Conservation (phyloP, 2,797 vertebrate species). For the Xenops minutus region DNA sequence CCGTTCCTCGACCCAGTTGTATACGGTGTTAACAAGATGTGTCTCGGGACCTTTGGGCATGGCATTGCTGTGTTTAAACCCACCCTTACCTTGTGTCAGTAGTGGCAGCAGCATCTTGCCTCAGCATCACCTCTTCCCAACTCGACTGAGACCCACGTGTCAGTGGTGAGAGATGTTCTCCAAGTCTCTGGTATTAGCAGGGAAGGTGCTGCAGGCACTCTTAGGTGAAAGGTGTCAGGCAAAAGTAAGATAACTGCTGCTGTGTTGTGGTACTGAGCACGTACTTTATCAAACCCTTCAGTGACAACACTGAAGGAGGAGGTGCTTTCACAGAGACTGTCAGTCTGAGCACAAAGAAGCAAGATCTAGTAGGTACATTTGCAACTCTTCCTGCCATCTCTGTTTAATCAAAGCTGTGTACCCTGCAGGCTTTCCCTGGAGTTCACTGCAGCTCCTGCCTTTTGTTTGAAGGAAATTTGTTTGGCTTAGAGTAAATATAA, state of each 20-base stretch:
- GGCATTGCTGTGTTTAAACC: background rate
- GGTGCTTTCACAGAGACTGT: background rate
- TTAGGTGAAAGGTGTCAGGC: background rate
- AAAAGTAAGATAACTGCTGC: background rate
- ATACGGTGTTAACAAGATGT: background rate
- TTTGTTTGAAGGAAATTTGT: conserved; percentile 2
- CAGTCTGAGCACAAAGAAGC: background rate
- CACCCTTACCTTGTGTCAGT: background rate
- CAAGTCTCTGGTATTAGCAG: background rate
- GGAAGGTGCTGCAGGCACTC: background rate
- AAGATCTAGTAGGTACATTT: background rate
- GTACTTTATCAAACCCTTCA: background rate
- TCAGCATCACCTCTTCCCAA: background rate
- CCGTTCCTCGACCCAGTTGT: background rate
- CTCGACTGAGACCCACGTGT: background rate
- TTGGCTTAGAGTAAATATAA: background rate
- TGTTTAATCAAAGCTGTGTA: background rate
- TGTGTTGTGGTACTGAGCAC: background rate
- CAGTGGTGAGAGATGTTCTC: background rate
- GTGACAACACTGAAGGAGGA: background rate
- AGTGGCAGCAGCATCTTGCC: background rate
- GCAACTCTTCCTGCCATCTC: background rate
- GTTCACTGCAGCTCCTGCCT: background rate
- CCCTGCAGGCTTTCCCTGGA: background rate
- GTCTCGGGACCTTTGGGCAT: background rate